Conservation (phyloP, 92 coral and sea anemone species). For the Meandrina meandrites region DNA sequence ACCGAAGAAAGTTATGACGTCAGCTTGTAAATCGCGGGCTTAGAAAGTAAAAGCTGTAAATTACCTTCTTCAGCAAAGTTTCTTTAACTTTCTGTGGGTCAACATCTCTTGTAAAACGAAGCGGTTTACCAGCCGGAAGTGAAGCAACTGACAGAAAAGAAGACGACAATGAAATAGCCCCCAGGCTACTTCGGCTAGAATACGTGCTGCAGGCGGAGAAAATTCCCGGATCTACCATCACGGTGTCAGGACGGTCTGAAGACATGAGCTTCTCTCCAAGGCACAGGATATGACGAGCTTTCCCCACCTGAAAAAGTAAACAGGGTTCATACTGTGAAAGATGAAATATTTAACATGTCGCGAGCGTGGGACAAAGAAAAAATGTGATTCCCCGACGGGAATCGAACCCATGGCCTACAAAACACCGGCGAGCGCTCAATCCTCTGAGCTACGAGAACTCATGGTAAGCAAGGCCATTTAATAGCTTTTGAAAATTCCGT, state of each 20-base stretch:
- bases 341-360: too few relatives aligned
- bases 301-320: constrained; percentile 84
- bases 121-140: constrained; percentile 83
- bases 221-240: constrained; percentile 57
- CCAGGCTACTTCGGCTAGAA: constrained; percentile 66
- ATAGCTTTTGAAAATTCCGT: too few relatives aligned
- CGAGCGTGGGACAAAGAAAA: too few relatives aligned
- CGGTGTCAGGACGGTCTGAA: constrained; percentile 62
- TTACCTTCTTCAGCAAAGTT: constrained; percentile 74
- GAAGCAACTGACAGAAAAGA: constrained; percentile 84
- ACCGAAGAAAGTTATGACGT: too few relatives aligned
- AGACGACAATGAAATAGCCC: constrained; percentile 71
- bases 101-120: constrained; percentile 60
- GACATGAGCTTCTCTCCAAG: constrained; percentile 77
- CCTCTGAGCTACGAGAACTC: too few relatives aligned
- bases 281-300: constrained; percentile 86
- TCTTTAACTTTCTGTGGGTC: constrained; percentile 75
- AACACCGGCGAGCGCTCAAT: too few relatives aligned
- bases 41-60: too few relatives aligned
- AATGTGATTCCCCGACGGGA: too few relatives aligned
- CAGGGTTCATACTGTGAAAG: too few relatives aligned
- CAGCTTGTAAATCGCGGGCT: too few relatives aligned
- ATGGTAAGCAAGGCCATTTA: too few relatives aligned
- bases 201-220: constrained; percentile 60
- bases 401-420: too few relatives aligned